Evolutionary conservation across 2,113 vertebrate genomes (phyloP), one percentile per base, ranked within the genome.

Genomic region (Oncorhynchus keta): DNA sequence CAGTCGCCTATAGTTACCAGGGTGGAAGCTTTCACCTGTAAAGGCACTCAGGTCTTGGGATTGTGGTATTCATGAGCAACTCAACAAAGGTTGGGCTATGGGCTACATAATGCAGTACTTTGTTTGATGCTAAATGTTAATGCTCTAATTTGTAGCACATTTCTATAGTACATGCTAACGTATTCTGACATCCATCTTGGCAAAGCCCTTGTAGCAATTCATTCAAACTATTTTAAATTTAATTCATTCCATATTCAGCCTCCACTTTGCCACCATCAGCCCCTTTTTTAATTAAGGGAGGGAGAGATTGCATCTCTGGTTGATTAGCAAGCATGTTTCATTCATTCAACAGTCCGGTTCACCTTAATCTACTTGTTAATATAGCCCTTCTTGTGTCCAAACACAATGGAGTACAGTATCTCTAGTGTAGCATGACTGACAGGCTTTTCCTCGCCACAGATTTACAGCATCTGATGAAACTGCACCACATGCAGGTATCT

Each of bases 241-340:
- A 13, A 14, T 35, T 35, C 0, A 5, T 16, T 32, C 9, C 14
- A 32, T 68, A 39, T 39, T 68, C 1, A 18, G 45, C 13, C 24
- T 5, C 16, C 22, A 12, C n/a, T 49, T 45, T 5, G 18, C 22
- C 26, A 45, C 35, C 72, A 49, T 74, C 48, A 66, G 61, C 61
- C 39, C 64, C 32, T 72, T 49, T 70, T 84, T 79, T 77, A 79
- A 83, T 84, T 79, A 84, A 77, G 76, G 57, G 74, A 30, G 26
- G 51, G 61, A 61, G 75, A 35, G 75, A 83, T 79, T 72, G 61
- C 35, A 80, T 78, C 61, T 51, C 18, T 35, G 1, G 14, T 20
- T 70, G 22, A 82, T 70, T 28, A 68, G 51, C 45, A 51, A 65
- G 77, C 80, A 73, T 73, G 72, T 77, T 35, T 74, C 61, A 57